Base-by-base conservation (phyloP, 2,888 invertebrate species). In the Meghimatium bilineatum region DNA sequence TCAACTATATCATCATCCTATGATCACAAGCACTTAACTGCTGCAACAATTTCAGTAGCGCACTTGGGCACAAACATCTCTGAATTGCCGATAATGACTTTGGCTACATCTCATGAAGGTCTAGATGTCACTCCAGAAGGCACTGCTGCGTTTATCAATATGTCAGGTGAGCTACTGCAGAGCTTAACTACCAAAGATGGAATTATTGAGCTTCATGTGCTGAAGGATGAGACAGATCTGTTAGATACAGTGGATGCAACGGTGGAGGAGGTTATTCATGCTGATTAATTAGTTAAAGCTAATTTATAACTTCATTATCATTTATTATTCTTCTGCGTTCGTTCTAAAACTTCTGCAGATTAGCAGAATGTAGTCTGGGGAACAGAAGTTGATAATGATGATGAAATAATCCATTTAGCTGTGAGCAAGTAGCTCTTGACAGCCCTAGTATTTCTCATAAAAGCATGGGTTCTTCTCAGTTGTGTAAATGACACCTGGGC, bases 191-290 rank as follows among this genome's bases (percentile, higher is more conserved):
- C 38, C 36, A 84, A 84, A 29, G 84, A 84, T 49, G 80, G 84
- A 14, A 60, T 80, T n/a, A 84, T 84, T 67, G 84, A 84, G 44
- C 63, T 81, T n/a, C 81, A 81, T 74, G 74, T 81, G 60, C 23
- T 81, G 81, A 81, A 81, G 38, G 74, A 74, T 44, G 56, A 56
- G 32, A 3, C 52, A 3, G 81, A 81, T 8, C 44, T 81, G n/a
- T 10, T 81, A 26, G 81, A 81, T n/a, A 20, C 74, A 20, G 80
- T 72, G 34, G 80, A 80, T 17, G 29, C 80, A 26, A 36, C 72
- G 17, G 56, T 80, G 26, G 72, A 74, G n/a, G 81, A 81, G 56
- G 74, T 81, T n/a, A 74, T 81, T 8, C 81, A 81, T 26, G n/a
- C 81, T 38, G 74, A 74, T 5, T 81, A 26, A 74, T 8, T 17